These are phyloP conservation scores for Linnaemya tessellans DNA, from an alignment of 2,888 invertebrate species.

Conservation along the genomic window DNA sequence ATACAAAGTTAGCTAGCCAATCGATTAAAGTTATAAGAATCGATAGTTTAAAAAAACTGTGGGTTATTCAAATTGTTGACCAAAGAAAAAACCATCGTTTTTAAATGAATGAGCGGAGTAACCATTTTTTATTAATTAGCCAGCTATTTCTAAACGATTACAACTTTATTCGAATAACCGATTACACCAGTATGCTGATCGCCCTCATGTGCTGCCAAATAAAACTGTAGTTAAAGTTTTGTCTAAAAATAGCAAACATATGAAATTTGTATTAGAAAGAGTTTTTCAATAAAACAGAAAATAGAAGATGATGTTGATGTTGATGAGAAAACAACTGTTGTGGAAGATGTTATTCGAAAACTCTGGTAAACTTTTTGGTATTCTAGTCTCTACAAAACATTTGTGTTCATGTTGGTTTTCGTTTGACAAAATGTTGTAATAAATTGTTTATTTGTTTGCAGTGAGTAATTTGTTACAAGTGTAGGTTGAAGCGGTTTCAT, in stretches of 20 bases:
- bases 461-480: conserved; percentile 14
- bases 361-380: not conserved
- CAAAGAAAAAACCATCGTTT: too few species aligned
- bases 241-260: not conserved
- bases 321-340: not conserved
- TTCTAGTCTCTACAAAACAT: not conserved
- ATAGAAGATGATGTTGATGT: not conserved
- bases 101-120: too few species aligned
- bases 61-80: too few species aligned
- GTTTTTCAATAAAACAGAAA: too few species aligned
- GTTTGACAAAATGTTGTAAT: not conserved
- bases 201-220: not conserved
- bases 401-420: not conserved
- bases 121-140: too few species aligned
- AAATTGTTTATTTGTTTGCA: not conserved
- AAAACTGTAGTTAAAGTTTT: not conserved
- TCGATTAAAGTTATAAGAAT: not conserved
- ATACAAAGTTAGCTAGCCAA: not conserved
- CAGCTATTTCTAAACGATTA: not conserved
- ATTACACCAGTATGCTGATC: not conserved
- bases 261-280: not conserved
- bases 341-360: not conserved
- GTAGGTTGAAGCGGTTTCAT: conserved; percentile 44
- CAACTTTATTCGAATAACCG: not conserved
- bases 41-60: too few species aligned